Percentiles rank a stretch among this genome's conserved stretches.
phyloP scores from a whole-genome alignment of 2,797 vertebrate genomes.

The Sebastes elongatus region DNA sequence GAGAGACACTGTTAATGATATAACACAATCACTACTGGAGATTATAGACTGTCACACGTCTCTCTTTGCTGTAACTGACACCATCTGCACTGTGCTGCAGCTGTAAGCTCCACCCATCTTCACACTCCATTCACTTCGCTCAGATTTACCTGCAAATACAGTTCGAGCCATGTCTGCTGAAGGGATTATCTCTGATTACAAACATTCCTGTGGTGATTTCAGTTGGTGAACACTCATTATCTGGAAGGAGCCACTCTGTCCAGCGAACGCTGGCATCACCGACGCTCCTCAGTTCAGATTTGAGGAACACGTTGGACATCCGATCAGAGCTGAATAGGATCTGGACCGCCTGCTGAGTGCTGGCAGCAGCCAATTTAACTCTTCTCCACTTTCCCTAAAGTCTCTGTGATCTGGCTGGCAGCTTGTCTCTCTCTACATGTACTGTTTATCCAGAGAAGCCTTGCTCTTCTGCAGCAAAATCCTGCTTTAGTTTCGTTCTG shows the following conservation, averaged over 20 bases:
- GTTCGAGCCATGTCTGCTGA: constrained; percentile 21
- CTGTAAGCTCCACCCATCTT: background rate
- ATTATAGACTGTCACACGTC: background rate
- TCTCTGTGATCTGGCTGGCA: constrained; percentile 17
- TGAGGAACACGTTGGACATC: constrained; percentile 34
- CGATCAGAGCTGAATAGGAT: constrained; percentile 47
- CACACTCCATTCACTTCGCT: background rate
- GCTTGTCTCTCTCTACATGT: constrained; percentile 4
- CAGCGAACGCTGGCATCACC: constrained; percentile 4
- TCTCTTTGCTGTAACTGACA: background rate
- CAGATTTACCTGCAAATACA: constrained; percentile 25
- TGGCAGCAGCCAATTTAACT: constrained; percentile 31
- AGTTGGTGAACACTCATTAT: background rate
- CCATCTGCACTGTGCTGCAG: background rate
- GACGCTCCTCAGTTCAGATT: constrained; percentile 19
- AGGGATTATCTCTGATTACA: constrained; percentile 39
- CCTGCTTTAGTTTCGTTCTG: constrained; percentile 1
- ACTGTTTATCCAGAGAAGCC: background rate
- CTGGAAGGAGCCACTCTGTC: background rate
- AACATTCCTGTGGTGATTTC: constrained; percentile 6
- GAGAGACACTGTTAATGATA: background rate
- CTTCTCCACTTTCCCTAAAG: constrained; percentile 19
- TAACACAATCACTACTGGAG: background rate
- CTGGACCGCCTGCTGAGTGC: constrained; percentile 23
- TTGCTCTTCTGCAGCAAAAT: background rate